Evolutionary conservation across 2,888 invertebrate genomes (phyloP).

Genomic region (Nudaria mundana): DNA sequence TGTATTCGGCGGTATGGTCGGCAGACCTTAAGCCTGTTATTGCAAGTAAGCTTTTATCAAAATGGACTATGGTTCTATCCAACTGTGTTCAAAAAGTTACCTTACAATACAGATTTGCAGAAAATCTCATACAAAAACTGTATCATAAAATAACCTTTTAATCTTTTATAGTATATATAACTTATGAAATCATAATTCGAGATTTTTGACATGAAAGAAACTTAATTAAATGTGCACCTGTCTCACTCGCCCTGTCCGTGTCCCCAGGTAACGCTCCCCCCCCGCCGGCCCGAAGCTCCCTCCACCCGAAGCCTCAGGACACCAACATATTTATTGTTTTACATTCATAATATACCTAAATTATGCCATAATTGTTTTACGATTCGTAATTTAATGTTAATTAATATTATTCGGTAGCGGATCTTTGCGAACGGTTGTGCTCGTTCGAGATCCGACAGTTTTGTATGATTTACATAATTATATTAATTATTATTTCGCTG

Average conservation of each 20-base stretch:
- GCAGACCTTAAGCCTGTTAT: too few relatives aligned
- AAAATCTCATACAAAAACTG: too few relatives aligned
- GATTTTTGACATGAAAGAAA: too few relatives aligned
- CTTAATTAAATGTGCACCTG: too few relatives aligned
- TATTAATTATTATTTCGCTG: conserved; percentile 36
- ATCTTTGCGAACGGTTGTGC: conserved; percentile 40
- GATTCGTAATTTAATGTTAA: conserved; percentile 63
- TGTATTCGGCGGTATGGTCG: too few relatives aligned
- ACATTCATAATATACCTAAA: conserved; percentile 50
- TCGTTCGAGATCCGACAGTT: conserved; percentile 43
- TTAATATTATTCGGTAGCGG: conserved; percentile 47
- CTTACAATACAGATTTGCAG: too few relatives aligned
- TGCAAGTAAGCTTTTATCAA: too few relatives aligned
- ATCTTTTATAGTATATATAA: too few relatives aligned
- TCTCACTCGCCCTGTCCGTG: background rate
- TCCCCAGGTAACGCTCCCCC: background rate
- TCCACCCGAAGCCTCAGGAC: conserved; percentile 37
- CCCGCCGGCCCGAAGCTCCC: conserved; percentile 1
- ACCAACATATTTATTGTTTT: conserved; percentile 63
- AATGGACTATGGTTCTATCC: too few relatives aligned
- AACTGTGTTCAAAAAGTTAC: too few relatives aligned
- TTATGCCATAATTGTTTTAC: conserved; percentile 75
- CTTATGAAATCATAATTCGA: too few relatives aligned
- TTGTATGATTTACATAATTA: conserved; percentile 48
- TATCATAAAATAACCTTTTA: too few relatives aligned